These are phyloP conservation scores for Sylvilagus floridanus DNA, from an alignment of 2,797 vertebrate genomes.

Conservation along the genomic window DNA sequence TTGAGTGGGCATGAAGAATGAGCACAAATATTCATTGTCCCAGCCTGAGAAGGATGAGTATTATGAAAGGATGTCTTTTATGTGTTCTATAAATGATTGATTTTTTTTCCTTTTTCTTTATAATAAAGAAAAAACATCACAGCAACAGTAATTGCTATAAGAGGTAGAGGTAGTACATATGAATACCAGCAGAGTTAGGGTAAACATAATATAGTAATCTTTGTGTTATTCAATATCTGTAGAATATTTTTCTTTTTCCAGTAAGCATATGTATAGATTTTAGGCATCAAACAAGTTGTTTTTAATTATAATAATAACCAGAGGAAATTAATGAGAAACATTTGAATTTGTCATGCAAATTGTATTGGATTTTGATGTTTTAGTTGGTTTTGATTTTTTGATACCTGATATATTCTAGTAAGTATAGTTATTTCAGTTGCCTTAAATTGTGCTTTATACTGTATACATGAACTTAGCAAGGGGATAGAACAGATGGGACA, in stretches of 20 bases:
- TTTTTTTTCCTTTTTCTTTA: conserved; percentile 38
- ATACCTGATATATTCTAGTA: conserved; percentile 8
- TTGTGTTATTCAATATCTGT: conserved; percentile 5
- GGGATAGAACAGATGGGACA: not conserved
- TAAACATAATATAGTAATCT: conserved; percentile 11
- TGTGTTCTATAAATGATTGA: conserved; percentile 31
- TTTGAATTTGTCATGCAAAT: not conserved
- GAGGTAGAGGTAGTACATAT: not conserved
- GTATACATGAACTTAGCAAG: not conserved
- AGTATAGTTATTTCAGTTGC: not conserved
- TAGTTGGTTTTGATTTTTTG: not conserved
- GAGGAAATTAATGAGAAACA: conserved; percentile 46
- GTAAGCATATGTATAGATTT: conserved; percentile 4
- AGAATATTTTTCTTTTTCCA: conserved; percentile 13
- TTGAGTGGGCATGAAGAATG: conserved; percentile 26
- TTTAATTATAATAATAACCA: conserved; percentile 42
- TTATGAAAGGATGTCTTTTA: conserved; percentile 25
- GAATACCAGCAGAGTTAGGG: conserved; percentile 17
- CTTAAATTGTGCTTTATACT: not conserved
- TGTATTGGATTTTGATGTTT: not conserved
- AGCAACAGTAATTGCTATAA: not conserved
- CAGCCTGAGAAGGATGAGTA: not conserved
- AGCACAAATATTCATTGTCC: conserved; percentile 26
- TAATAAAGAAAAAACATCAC: not conserved
- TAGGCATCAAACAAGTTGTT: conserved; percentile 29